Base-by-base conservation (phyloP, 2,888 invertebrate species). In the Tuberolachnus salignus region DNA sequence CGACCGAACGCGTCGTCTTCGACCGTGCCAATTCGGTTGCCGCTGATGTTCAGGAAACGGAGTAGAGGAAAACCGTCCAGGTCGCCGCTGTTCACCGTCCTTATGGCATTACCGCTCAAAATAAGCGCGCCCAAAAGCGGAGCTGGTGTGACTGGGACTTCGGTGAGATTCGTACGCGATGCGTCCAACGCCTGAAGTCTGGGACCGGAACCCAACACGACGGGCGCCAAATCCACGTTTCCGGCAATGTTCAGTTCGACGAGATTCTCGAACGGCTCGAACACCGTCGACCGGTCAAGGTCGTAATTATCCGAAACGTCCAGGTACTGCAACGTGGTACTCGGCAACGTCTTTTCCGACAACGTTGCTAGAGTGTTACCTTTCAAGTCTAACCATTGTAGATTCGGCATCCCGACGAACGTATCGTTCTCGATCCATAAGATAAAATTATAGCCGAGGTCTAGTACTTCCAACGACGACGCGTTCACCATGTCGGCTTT, bases 1-100 rank as follows among this genome's bases (percentile, higher is more conserved):
- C 78, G 67, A 14, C 78, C 78, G n/a, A 78, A 78, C 23, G 78
- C 78, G 42, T 78, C 78, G 42, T 78, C 78, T n/a, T 78, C 78
- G n/a, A 78, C 78, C 8, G 8, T 10, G 21, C 13, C 16, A 9
- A 78, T 46, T 1, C 21, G 51, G n/a, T 78, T 78, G 16, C 6
- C 49, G 42, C 69, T 78, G 3, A 78, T 69, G 42, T 78, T 42
- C 1, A 78, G 14, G 21, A 19, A 4, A 1, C 34, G 67, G 14
- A 78, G 69, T n/a, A 78, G 34, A 3, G 78, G 78, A 16, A 51
- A 78, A 8, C 69, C 78, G n/a, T 78, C 78, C 19, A 78, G 21
- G n/a, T 78, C 78, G 13, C 78, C 78, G 9, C 78, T 51, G 51
- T 67, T 67, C 9, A 78, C 67, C 1, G 59, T n/a, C 0, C 1